Conservation (phyloP, 2,113 vertebrate species). For the Perccottus glenii region DNA sequence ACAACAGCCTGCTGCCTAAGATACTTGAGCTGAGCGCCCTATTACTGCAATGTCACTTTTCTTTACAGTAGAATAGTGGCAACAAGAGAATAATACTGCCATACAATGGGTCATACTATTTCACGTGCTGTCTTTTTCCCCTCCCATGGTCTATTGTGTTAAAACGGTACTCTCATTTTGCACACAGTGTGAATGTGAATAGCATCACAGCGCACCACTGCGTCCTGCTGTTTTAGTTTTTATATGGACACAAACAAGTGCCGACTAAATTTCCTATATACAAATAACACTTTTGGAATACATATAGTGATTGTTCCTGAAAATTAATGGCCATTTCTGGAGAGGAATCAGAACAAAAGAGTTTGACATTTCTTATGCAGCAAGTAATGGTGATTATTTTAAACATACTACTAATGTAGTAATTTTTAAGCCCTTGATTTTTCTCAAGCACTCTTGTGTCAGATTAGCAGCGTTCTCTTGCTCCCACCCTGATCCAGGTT, state of each 20-base stretch:
- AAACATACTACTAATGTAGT: constrained; percentile 19
- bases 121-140: constrained; percentile 62
- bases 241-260: constrained; percentile 62
- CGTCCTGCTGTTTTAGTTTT: constrained; percentile 60
- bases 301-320: background rate
- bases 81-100: constrained; percentile 71
- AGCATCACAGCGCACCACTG: constrained; percentile 57
- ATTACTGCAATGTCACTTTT: constrained; percentile 60
- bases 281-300: constrained; percentile 31
- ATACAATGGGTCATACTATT: constrained; percentile 72
- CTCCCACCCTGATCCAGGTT: constrained; percentile 67
- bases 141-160: constrained; percentile 67
- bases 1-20: constrained; percentile 60
- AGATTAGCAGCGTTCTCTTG: constrained; percentile 71
- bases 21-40: constrained; percentile 56
- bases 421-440: constrained; percentile 50
- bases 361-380: background rate
- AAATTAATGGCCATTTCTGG: background rate
- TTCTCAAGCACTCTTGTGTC: constrained; percentile 67
- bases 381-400: constrained; percentile 9
- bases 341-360: background rate
- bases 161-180: constrained; percentile 70
- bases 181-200: constrained; percentile 70
- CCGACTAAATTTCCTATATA: constrained; percentile 47
- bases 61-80: constrained; percentile 59